Base-by-base conservation (phyloP, 2,888 invertebrate genomes). In the Scaptomyza caliginosa region DNA sequence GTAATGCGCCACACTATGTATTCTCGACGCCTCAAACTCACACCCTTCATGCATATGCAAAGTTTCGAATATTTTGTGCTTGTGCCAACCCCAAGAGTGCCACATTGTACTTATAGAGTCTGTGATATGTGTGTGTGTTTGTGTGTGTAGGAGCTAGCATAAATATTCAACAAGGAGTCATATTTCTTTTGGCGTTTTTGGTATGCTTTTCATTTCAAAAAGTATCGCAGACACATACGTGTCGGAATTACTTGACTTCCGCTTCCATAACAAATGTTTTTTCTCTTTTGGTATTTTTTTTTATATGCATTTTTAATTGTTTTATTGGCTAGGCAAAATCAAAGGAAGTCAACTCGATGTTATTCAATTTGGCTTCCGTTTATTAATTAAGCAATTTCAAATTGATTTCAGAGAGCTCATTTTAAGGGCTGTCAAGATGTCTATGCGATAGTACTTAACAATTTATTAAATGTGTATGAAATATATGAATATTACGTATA, bases 191-290 rank as follows among this genome's bases (percentile, higher is more conserved):
- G 59, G 67, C 70, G 65, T 70, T 84, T 34, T 84, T 80, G 69
- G 69, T 67, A 64, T 87, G 82, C 71, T 71, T 82, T 74, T 79
- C 80, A 68, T 67, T 74, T 50, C 60, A 81, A 75, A 87, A 71
- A 82, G 76, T 85, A 78, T 65, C 82, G 67, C 77, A 78, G 86
- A 85, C 87, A 85, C 82, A 85, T 77, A 84, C 88, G 86, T 88
- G 88, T 74, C 73, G 77, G 86, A 74, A 86, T 88, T 86, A 84
- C 74, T 84, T 73, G 66, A 86, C 86, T 83, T 84, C 77, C 88
- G 82, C 54, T 57, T 58, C 50, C 57, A 49, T 54, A 54, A 26
- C 36, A 39, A 54, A 46, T 50, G 34, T 48, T 54, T 43, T 55
- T 32, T 40, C 23, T 24, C 11, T 21, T n/a, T 26, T n/a, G 2